A percentile compares a stretch with the other conserved stretches of the same genome.
Evolutionary conservation across 2,888 invertebrate genomes (phyloP).

Genomic region (Latheticus oryzae): DNA sequence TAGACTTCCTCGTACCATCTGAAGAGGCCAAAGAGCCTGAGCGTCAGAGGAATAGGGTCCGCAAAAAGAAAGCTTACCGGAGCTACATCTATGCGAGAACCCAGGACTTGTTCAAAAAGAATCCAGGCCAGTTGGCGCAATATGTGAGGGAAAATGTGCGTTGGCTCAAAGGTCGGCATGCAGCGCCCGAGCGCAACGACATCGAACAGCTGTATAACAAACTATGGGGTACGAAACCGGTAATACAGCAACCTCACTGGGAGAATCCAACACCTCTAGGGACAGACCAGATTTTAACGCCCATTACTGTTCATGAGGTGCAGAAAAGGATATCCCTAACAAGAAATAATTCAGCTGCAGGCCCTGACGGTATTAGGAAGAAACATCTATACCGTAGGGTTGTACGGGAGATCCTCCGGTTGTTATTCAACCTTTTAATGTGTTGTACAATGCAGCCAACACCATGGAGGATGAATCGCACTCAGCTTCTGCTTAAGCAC

Average conservation of each 20-base stretch:
- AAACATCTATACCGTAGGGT: constrained; percentile 39
- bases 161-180: constrained; percentile 44
- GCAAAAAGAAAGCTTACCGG: constrained; percentile 38
- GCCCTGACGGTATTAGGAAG: constrained; percentile 47
- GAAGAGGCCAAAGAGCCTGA: neutral
- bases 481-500: neutral
- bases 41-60: constrained; percentile 21
- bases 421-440: neutral
- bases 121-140: constrained; percentile 53
- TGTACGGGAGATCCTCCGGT: neutral
- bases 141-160: constrained; percentile 47
- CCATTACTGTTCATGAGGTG: constrained; percentile 39
- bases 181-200: constrained; percentile 18
- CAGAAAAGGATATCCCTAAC: constrained; percentile 35
- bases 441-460: neutral
- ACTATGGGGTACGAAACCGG: constrained; percentile 50
- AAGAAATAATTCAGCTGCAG: constrained; percentile 45
- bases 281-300: constrained; percentile 4
- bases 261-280: constrained; percentile 25
- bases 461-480: neutral
- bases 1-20: constrained; percentile 4
- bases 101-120: constrained; percentile 54
- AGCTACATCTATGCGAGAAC: constrained; percentile 51
- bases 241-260: constrained; percentile 43
- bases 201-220: constrained; percentile 47